A percentile compares a stretch with the other conserved stretches of the same genome.
Conservation (phyloP, 2,113 vertebrate genomes). For the Corvus cornix region DNA sequence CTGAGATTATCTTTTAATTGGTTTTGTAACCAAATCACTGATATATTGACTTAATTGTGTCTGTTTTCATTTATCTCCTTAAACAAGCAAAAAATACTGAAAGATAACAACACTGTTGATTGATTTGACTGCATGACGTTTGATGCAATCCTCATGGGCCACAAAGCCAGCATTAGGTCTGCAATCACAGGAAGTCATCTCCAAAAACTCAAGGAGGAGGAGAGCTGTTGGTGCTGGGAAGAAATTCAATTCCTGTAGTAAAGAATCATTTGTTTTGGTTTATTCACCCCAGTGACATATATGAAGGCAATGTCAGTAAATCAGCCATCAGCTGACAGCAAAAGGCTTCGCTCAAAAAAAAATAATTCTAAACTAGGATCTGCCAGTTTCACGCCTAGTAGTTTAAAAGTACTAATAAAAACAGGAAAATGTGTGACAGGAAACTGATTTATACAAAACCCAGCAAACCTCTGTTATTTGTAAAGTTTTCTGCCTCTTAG, state of each 20-base stretch:
- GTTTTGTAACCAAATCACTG: neutral
- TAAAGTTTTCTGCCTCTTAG: neutral
- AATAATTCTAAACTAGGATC: neutral
- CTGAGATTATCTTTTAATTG: slow-evolving; percentile 9
- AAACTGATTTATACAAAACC: neutral
- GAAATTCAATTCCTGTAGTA: slow-evolving; percentile 6
- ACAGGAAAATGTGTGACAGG: neutral
- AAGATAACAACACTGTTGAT: slow-evolving; percentile 4
- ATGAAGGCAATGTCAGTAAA: slow-evolving; percentile 25
- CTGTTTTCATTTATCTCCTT: slow-evolving; percentile 14
- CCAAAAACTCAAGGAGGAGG: neutral
- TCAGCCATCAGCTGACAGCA: neutral
- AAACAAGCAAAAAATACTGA: neutral
- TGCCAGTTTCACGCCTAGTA: neutral
- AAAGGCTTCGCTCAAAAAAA: neutral
- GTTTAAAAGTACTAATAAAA: slow-evolving; percentile 39
- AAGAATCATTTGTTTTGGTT: slow-evolving; percentile 17
- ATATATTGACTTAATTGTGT: neutral
- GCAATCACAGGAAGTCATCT: neutral
- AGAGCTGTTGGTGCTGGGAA: neutral
- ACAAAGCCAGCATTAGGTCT: neutral
- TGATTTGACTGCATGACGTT: neutral
- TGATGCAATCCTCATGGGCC: neutral
- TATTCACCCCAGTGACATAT: neutral
- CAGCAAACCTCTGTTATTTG: neutral